These are phyloP conservation scores for Pangasius sanitwongsei DNA, from an alignment of 2,797 vertebrate genomes.

Conservation along the genomic window DNA sequence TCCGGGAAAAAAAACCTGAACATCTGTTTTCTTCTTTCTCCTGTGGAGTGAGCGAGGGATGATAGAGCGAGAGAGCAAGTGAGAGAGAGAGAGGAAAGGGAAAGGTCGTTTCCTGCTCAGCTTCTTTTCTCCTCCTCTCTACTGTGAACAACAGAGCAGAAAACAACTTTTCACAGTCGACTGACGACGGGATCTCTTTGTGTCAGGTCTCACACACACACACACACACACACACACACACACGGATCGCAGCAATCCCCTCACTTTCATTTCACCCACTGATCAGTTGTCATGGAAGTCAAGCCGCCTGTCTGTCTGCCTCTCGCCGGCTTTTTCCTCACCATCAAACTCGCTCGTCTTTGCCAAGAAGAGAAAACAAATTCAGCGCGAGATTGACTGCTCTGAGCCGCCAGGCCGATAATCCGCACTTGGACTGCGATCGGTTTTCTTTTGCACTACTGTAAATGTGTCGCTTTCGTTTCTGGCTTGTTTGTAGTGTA, in stretches of 20 bases:
- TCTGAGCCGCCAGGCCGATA: slow-evolving; percentile 54
- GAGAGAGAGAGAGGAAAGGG: neutral
- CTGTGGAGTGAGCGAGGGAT: neutral
- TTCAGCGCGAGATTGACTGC: slow-evolving; percentile 55
- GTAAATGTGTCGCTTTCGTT: slow-evolving; percentile 61
- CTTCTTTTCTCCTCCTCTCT: slow-evolving; percentile 34
- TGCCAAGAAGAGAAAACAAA: slow-evolving; percentile 57
- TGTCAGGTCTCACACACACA: slow-evolving; percentile 46
- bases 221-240: slow-evolving; percentile 18
- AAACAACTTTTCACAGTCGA: slow-evolving; percentile 61
- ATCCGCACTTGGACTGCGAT: slow-evolving; percentile 70
- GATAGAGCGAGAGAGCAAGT: neutral
- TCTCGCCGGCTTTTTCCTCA: slow-evolving; percentile 47
- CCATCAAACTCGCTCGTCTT: slow-evolving; percentile 49
- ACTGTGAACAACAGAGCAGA: slow-evolving; percentile 53
- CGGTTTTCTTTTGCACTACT: slow-evolving; percentile 49
- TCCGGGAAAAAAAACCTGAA: neutral
- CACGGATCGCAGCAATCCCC: slow-evolving; percentile 49
- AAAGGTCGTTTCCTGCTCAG: slow-evolving; percentile 16
- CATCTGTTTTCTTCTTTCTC: slow-evolving; percentile 26
- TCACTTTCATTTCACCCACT: slow-evolving; percentile 51
- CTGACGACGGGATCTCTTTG: slow-evolving; percentile 56
- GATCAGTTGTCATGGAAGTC: slow-evolving; percentile 61
- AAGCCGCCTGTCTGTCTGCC: slow-evolving; percentile 54
- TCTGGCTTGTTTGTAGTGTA: slow-evolving; percentile 63